Base-by-base conservation (phyloP, 2,113 vertebrate genomes). In the Muntiacus reevesi region DNA sequence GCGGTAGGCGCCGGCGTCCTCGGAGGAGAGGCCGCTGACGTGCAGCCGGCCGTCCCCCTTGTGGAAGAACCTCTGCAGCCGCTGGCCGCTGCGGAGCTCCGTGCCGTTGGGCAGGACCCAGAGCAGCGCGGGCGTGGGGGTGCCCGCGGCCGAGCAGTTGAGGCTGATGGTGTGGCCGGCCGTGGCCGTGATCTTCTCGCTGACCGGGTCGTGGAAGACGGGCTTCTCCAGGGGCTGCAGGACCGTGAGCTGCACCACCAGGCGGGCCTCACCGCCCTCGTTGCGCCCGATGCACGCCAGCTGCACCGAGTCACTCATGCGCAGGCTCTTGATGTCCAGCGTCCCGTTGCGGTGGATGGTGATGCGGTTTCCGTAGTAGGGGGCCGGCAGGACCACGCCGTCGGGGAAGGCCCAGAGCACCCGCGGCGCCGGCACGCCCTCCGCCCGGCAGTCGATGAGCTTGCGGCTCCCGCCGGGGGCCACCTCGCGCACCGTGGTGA, bases 21-120 rank as follows among this genome's bases (percentile, higher is more conserved):
- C 97, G 3, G 99, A 3, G 0, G 99, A 98, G 0, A 99, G 99
- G 67, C 98, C 98, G 74, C 98, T 99, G 97, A 99, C 99, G 67
- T 99, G 98, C 62, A 99, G 98, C 36, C 98, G 98, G 15, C 99
- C 99, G n/a, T 99, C 99, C 0, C 78, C 97, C 36, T 98, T 98
- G 97, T 99, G 99, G 90, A 98, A 99, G 97, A 99, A 99, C 52
- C 99, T 99, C 1, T 98, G 98, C 45, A 99, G 97, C 0, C 91
- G 99, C 81, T 93, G 98, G 27, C 99, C 99, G 0, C 97, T 98
- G 2, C 10, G 96, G 55, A 99, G 98, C 86, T 99, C 98, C 0
- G 99, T 99, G 40, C 99, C 99, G 0, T 98, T 99, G 45, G 99
- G 99, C n/a, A 99, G 99, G 43, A 99, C 97, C 99, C 99, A 99